A percentile compares a stretch with the other conserved stretches of the same genome.
These are phyloP conservation scores for Fringilla coelebs DNA, from an alignment of 2,797 vertebrate species.

Conservation along the genomic window DNA sequence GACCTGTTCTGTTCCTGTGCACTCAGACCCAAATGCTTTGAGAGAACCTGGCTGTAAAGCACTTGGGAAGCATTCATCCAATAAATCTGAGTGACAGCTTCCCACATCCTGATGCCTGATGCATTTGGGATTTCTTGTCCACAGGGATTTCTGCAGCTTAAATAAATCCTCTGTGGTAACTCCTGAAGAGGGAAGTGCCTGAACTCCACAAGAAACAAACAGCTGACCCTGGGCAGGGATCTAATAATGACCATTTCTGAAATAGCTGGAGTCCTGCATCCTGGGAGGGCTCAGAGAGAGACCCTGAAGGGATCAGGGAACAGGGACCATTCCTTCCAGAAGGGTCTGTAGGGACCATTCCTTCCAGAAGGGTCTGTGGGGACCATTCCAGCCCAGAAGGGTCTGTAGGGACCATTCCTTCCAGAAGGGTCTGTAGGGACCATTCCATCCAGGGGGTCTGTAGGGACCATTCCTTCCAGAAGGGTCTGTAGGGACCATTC, in stretches of 20 bases:
- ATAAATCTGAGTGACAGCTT: background rate
- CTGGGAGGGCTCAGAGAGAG: background rate
- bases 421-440: too few relatives aligned
- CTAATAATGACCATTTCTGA: too few relatives aligned
- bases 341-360: too few relatives aligned
- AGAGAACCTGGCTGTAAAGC: background rate
- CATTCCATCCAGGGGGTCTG: too few relatives aligned
- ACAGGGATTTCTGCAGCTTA: background rate
- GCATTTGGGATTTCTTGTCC: background rate
- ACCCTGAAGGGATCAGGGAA: background rate
- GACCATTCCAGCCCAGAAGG: too few relatives aligned
- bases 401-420: too few relatives aligned
- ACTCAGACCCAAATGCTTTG: background rate
- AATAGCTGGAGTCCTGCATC: background rate
- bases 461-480: too few relatives aligned
- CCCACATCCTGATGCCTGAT: background rate
- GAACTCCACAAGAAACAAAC: background rate
- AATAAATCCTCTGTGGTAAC: background rate
- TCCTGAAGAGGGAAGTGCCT: background rate
- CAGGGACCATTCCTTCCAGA: too few relatives aligned
- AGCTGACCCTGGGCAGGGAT: background rate
- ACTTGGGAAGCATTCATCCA: background rate
- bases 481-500: too few relatives aligned
- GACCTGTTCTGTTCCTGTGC: fast-evolving
- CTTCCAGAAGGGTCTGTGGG: too few relatives aligned